Evolutionary conservation across 2,113 vertebrate species (phyloP).

Genomic region (Ariopsis seemanni): DNA sequence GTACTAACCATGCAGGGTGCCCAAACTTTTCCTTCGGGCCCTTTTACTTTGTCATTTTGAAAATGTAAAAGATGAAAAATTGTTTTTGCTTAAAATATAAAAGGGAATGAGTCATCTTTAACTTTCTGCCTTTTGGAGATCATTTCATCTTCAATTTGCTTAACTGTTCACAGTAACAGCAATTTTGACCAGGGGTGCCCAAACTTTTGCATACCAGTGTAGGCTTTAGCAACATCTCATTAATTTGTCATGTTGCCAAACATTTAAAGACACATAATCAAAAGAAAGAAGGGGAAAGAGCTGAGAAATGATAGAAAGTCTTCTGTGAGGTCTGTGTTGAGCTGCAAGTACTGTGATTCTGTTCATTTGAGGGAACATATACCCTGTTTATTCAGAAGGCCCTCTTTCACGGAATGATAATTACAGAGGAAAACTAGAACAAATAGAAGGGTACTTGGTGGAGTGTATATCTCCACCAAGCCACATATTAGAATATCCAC

Average conservation of each 20-base stretch:
- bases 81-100: too few species aligned
- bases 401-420: background rate
- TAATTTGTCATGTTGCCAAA: slow-evolving; percentile 61
- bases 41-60: too few species aligned
- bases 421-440: background rate
- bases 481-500: too few species aligned
- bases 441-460: background rate
- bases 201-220: slow-evolving; percentile 9
- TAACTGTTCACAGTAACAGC: too few species aligned
- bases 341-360: background rate
- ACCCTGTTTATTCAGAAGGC: background rate
- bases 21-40: too few species aligned
- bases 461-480: too few species aligned
- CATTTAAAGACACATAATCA: slow-evolving; percentile 48
- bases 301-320: background rate
- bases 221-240: slow-evolving; percentile 56
- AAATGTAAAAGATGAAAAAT: too few species aligned
- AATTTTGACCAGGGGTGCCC: too few species aligned
- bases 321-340: background rate
- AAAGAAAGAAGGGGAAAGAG: background rate
- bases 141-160: too few species aligned
- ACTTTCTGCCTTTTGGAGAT: too few species aligned
- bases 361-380: background rate
- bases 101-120: too few species aligned
- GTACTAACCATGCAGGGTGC: too few species aligned